Conservation (phyloP, 2,113 vertebrate species). For the Dendropsophus ebraccatus region DNA sequence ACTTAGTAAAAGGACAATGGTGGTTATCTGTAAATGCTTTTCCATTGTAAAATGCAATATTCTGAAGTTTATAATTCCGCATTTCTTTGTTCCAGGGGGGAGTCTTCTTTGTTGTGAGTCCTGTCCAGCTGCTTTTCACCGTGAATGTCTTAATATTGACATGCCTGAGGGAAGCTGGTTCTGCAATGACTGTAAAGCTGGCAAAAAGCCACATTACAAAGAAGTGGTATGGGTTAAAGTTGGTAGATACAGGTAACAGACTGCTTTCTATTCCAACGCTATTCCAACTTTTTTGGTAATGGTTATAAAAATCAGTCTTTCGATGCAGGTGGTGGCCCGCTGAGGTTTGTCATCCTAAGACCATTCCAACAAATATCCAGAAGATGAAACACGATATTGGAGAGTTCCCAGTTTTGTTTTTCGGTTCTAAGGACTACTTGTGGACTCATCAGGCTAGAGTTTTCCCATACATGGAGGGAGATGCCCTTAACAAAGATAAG, state of each 20-base stretch:
- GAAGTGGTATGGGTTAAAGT: constrained; percentile 99
- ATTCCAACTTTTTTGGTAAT: background rate
- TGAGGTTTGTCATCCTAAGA: constrained; percentile 93
- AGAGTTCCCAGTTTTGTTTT: constrained; percentile 98
- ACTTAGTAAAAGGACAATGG: too few species aligned
- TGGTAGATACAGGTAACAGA: constrained; percentile 91
- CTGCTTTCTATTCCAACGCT: background rate
- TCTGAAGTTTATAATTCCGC: background rate
- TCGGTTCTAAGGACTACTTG: constrained; percentile 96
- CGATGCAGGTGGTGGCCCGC: constrained; percentile 94
- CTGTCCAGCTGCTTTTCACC: constrained; percentile 95
- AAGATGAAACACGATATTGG: constrained; percentile 95
- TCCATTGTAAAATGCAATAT: background rate
- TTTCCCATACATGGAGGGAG: constrained; percentile 98
- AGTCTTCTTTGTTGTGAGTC: constrained; percentile 98
- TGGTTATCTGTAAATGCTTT: background rate
- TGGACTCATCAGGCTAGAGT: constrained; percentile 98
- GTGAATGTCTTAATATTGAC: constrained; percentile 96
- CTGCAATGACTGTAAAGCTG: constrained; percentile 97
- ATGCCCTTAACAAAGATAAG: constrained; percentile 96
- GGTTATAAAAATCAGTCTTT: background rate
- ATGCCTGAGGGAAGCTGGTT: constrained; percentile 99
- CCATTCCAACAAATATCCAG: constrained; percentile 93
- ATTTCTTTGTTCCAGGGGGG: constrained; percentile 78
- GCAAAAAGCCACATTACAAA: constrained; percentile 93